Conservation (phyloP, 2,888 invertebrate species). For the Xanthia icteritia region DNA sequence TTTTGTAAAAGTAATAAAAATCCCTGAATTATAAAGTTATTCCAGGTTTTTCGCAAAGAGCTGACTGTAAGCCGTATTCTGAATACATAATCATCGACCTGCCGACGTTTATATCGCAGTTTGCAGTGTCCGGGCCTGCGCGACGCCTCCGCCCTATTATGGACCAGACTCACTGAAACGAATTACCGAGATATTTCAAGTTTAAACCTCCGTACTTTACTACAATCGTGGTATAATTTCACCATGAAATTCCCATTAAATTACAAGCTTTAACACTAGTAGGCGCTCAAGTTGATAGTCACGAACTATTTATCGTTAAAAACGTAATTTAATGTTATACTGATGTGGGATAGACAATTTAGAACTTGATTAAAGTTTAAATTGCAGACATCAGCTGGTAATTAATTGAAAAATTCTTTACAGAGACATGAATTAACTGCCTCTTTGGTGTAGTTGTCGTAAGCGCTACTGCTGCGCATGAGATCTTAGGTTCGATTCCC, state of each 20-base stretch:
- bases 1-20: conserved; percentile 43
- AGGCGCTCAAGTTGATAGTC: conserved; percentile 54
- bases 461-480: no score
- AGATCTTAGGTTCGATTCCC: no score
- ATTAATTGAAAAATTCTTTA: conserved; percentile 55
- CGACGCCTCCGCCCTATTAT: conserved; percentile 2
- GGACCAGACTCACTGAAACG: conserved; percentile 28
- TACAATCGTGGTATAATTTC: conserved; percentile 50
- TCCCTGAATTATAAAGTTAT: conserved; percentile 48
- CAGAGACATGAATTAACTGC: conserved; percentile 15
- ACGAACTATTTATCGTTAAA: conserved; percentile 61
- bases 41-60: conserved; percentile 56
- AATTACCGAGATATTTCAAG: conserved; percentile 53
- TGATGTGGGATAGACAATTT: conserved; percentile 60
- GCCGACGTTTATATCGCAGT: conserved; percentile 61
- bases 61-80: conserved; percentile 58
- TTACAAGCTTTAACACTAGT: conserved; percentile 44
- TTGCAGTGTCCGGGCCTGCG: conserved; percentile 48
- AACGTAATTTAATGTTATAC: conserved; percentile 53
- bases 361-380: conserved; percentile 65
- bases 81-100: conserved; percentile 60
- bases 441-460: no score
- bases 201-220: conserved; percentile 34
- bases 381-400: conserved; percentile 55
- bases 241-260: conserved; percentile 50